phyloP scores from a whole-genome alignment of 2,797 vertebrate species.

The Gambelia wislizenii region DNA sequence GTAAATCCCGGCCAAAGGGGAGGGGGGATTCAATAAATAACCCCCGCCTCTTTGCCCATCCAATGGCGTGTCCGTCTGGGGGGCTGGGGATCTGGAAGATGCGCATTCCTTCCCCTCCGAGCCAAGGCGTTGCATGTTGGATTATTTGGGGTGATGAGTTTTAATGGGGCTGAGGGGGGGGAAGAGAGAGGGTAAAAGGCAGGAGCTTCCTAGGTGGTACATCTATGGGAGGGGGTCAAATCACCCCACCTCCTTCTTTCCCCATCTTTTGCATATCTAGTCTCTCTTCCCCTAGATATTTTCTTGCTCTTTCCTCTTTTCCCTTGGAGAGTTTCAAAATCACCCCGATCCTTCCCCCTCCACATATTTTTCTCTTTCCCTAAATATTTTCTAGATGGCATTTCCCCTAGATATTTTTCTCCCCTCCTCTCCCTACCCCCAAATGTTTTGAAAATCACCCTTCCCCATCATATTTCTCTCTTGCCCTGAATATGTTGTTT shows the following conservation, averaged over 20 bases:
- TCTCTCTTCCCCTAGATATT: not conserved
- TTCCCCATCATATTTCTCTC: not conserved
- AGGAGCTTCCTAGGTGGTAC: constrained; percentile 35
- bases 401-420: not conserved
- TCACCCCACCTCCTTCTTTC: no score
- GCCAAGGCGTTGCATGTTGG: no score
- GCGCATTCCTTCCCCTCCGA: no score
- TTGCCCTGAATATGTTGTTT: not conserved
- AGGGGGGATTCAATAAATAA: no score
- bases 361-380: not conserved
- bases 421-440: not conserved
- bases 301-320: not conserved
- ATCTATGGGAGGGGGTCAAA: not conserved
- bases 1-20: constrained; percentile 83
- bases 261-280: not conserved
- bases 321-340: no score
- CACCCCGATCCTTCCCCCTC: not conserved
- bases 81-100: not conserved
- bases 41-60: not conserved
- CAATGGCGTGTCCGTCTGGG: no score
- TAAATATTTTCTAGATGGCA: not conserved
- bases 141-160: no score
- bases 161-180: not conserved
- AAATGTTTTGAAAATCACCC: not conserved
- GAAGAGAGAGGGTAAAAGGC: constrained; percentile 26